A percentile compares a stretch with the other conserved stretches of the same genome.
Conservation (phyloP, 2,888 invertebrate genomes). For the Harpalus rubripes region DNA sequence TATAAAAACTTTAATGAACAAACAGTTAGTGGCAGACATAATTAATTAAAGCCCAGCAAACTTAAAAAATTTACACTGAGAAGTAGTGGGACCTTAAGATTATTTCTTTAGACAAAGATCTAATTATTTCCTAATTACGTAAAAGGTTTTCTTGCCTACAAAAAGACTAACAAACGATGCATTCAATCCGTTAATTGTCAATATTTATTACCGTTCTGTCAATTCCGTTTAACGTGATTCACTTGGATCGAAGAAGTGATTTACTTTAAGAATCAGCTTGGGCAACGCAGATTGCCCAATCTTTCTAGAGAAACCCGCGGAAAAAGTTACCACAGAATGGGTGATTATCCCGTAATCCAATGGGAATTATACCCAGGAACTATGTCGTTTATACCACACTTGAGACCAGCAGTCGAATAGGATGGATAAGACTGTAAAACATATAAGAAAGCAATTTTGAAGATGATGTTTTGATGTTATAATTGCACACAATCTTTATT, state of each 20-base stretch:
- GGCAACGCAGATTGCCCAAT: constrained; percentile 1
- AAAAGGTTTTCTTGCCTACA: not conserved
- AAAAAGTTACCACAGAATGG: not conserved
- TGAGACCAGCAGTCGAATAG: not conserved
- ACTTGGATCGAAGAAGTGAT: constrained; percentile 50
- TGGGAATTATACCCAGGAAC: not conserved
- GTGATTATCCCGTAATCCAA: not conserved
- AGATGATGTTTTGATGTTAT: too few relatives aligned
- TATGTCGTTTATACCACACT: not conserved
- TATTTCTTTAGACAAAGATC: not conserved
- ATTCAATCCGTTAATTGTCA: constrained; percentile 62
- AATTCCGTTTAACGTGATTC: constrained; percentile 60
- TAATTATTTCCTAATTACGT: too few relatives aligned
- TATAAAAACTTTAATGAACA: constrained; percentile 28
- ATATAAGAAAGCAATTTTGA: not conserved
- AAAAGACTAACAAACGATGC: constrained; percentile 19
- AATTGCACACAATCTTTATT: too few relatives aligned
- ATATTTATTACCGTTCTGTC: constrained; percentile 56
- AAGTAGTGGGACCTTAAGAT: too few relatives aligned
- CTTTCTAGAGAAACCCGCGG: not conserved
- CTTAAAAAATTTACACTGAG: too few relatives aligned
- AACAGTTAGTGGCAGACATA: constrained; percentile 7
- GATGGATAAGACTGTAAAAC: not conserved
- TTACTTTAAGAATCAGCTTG: not conserved
- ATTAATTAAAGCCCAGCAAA: not conserved